A percentile compares a stretch with the other conserved stretches of the same genome.
These are phyloP conservation scores for Coryphaenoides rupestris DNA, from an alignment of 2,113 vertebrate genomes.

Conservation along the genomic window DNA sequence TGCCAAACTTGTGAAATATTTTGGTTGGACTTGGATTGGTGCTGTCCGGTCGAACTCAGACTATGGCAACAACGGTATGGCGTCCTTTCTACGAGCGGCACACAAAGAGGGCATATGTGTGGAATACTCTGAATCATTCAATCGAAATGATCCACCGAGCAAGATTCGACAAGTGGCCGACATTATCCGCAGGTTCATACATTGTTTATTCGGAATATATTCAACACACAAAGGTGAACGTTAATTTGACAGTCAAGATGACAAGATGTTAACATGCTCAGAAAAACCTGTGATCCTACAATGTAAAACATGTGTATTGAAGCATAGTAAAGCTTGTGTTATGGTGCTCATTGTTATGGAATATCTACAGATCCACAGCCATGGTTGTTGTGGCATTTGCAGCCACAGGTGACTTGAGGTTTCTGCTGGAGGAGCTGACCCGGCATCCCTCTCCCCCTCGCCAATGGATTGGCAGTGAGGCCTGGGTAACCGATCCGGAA, in stretches of 20 bases:
- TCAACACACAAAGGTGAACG: neutral
- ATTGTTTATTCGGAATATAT: neutral
- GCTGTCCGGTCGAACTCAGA: constrained; percentile 68
- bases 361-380: constrained; percentile 51
- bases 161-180: constrained; percentile 57
- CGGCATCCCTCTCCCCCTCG: constrained; percentile 38
- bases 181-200: constrained; percentile 55
- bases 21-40: constrained; percentile 75
- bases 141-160: constrained; percentile 42
- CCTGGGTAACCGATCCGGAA: constrained; percentile 59
- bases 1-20: constrained; percentile 63
- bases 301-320: too few species aligned
- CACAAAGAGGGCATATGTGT: constrained; percentile 64
- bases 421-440: constrained; percentile 54
- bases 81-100: constrained; percentile 56
- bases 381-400: constrained; percentile 62
- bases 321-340: too few species aligned
- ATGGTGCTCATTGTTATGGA: neutral
- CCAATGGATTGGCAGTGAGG: constrained; percentile 70
- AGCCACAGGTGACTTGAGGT: constrained; percentile 45
- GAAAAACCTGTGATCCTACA: too few species aligned
- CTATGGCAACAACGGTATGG: constrained; percentile 70
- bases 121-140: constrained; percentile 61
- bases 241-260: neutral
- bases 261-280: too few species aligned